phyloP scores from a whole-genome alignment of 2,888 invertebrate species.

The Cheilosia vulpina region DNA sequence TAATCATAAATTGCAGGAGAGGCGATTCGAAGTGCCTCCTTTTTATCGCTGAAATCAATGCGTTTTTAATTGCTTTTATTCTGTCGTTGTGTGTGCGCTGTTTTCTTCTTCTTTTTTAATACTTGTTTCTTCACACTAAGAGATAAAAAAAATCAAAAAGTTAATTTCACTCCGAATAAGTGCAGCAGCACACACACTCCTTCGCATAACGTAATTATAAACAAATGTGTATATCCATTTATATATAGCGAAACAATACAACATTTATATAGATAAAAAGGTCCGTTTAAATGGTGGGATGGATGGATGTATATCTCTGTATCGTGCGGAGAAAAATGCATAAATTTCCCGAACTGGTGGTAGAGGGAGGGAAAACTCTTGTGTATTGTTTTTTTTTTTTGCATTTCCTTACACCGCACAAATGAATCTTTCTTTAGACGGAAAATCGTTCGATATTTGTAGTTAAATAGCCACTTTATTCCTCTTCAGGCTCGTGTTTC shows the following conservation, averaged over 20 bases:
- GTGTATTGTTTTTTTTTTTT: conserved; percentile 21
- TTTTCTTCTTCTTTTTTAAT: conserved; percentile 39
- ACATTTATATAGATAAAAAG: conserved; percentile 52
- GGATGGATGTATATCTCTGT: conserved; percentile 42
- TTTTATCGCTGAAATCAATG: conserved; percentile 74
- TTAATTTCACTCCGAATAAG: conserved; percentile 32
- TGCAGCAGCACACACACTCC: conserved; percentile 53
- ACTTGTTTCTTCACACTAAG: conserved; percentile 67
- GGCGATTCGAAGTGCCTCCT: conserved; percentile 72
- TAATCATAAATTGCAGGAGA: conserved; percentile 67
- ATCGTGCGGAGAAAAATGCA: conserved; percentile 52
- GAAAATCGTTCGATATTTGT: conserved; percentile 60
- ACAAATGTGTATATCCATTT: conserved; percentile 27
- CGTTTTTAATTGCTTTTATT: conserved; percentile 72
- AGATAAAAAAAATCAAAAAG: conserved; percentile 15
- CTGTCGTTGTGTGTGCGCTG: conserved; percentile 4
- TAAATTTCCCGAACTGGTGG: conserved; percentile 66
- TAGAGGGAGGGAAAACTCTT: conserved; percentile 40
- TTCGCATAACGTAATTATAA: conserved; percentile 62
- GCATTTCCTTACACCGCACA: conserved; percentile 37
- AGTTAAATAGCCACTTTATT: conserved; percentile 61
- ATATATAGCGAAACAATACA: conserved; percentile 44
- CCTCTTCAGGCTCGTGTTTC: conserved; percentile 32
- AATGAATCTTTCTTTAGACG: conserved; percentile 61
- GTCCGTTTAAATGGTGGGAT: conserved; percentile 64